Evolutionary conservation across 2,113 vertebrate genomes (phyloP).

Genomic region (Prochilodus magdalenae): DNA sequence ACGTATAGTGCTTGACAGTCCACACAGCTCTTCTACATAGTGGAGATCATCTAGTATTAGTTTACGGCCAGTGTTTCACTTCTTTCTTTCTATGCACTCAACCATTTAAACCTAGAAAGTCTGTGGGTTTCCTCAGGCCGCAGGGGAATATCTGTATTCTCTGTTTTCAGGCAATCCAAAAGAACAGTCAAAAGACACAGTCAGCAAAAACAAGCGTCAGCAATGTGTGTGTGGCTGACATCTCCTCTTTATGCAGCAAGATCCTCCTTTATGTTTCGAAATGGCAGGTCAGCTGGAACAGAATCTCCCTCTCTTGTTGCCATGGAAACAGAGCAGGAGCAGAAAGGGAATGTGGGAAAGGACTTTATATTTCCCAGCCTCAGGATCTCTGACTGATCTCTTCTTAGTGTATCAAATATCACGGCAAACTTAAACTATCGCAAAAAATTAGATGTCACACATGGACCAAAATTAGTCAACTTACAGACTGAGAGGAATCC

Average conservation of each 20-base stretch:
- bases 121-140: background rate
- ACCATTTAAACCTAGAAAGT: slow-evolving; percentile 19
- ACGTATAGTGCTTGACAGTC: too few relatives aligned
- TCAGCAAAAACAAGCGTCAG: too few relatives aligned
- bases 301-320: slow-evolving; percentile 69
- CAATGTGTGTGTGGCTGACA: too few relatives aligned
- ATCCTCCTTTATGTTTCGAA: slow-evolving; percentile 5
- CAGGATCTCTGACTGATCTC: slow-evolving; percentile 47
- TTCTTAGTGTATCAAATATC: slow-evolving; percentile 37
- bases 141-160: slow-evolving; percentile 10
- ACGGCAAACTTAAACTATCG: slow-evolving; percentile 43
- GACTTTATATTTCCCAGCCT: slow-evolving; percentile 60
- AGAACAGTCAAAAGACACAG: slow-evolving; percentile 9
- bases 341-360: slow-evolving; percentile 62
- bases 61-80: slow-evolving; percentile 22
- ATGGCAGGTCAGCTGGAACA: too few relatives aligned
- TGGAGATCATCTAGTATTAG: background rate
- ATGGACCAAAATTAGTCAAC: background rate
- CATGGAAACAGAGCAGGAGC: slow-evolving; percentile 76
- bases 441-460: slow-evolving; percentile 6
- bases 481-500: background rate
- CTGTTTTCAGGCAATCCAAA: slow-evolving; percentile 10
- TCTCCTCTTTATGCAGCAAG: background rate
- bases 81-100: slow-evolving; percentile 3
- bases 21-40: background rate